Base-by-base conservation (phyloP, 1,140 invertebrate species). In the Tenebrio molitor region DNA sequence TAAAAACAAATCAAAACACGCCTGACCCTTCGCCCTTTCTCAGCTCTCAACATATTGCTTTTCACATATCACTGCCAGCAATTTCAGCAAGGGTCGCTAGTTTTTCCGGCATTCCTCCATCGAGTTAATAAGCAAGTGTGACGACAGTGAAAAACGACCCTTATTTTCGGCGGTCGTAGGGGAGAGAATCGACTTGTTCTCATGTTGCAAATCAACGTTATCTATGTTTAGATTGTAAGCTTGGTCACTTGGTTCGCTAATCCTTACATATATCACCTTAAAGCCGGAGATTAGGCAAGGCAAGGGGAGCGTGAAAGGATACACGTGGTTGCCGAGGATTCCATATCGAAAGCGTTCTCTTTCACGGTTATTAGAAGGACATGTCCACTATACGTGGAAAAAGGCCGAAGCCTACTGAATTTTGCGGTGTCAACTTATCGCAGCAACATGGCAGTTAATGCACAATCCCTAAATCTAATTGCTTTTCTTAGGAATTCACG, bases 231-330 rank as follows among this genome's bases (percentile, higher is more conserved):
- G 67, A 58, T 34, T 53, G 67, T 69, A 66, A 66, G 33, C 64
- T 44, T 46, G 50, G 67, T 58, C 67, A 69, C 42, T 69, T 69
- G 41, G 53, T 36, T 53, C 36, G 16, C 29, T 73, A 73, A 73
- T 66, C 71, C 71, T 44, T 69, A 69, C 71, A 73, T 73, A 73
- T 73, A 73, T 73, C 71, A 73, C 65, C 34, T 44, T 12, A 29
- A 67, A 73, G 53, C 65, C 36, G 44, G 25, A 50, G 67, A 41
- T 66, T 42, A 42, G 34, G 64, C 23, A 41, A 42, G 34, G 64
- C 23, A 41, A 29, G 0, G 64, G 36, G 44, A 25, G 36, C 64
- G 64, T 66, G 36, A 66, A 66, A 42, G 62, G 62, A 65, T 65
- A 53, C 46, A 53, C 46, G 36, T 39, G 36, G 7, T 39, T 39